These are phyloP conservation scores for Geophilus truncorum DNA, from an alignment of 2,888 invertebrate species.

Conservation along the genomic window DNA sequence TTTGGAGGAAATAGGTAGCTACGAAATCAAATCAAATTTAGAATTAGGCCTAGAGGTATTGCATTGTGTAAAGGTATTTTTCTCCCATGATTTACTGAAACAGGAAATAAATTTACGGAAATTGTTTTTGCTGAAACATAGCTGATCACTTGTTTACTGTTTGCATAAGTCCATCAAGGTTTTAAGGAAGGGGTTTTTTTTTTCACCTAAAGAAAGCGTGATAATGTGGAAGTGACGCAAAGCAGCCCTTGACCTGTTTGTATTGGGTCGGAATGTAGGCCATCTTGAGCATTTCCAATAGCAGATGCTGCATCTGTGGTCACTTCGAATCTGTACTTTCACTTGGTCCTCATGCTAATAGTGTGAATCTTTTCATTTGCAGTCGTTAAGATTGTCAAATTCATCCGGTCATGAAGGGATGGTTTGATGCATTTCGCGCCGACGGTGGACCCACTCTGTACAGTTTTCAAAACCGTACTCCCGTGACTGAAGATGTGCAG, in stretches of 20 bases:
- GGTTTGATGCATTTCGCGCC: conserved; percentile 95
- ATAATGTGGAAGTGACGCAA: conserved; percentile 31
- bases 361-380: not conserved
- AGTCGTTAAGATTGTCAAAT: conserved; percentile 3
- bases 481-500: conserved; percentile 88
- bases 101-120: not conserved
- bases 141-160: not conserved
- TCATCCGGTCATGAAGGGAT: conserved; percentile 68
- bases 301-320: conserved; percentile 1
- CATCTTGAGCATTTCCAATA: conserved; percentile 1
- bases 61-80: not conserved
- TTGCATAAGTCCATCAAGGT: not conserved
- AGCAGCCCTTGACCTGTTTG: conserved; percentile 34
- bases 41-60: not conserved
- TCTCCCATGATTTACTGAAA: not conserved
- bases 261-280: conserved; percentile 31
- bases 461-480: conserved; percentile 88
- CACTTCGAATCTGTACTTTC: conserved; percentile 25
- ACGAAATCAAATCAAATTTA: not conserved
- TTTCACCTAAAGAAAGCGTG: conserved; percentile 1
- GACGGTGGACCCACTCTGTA: conserved; percentile 96
- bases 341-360: not conserved
- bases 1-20: not conserved
- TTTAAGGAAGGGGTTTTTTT: not conserved
- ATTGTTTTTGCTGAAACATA: not conserved